These are phyloP conservation scores for Rallus crepitans DNA, from an alignment of 2,797 vertebrate species.

Conservation along the genomic window DNA sequence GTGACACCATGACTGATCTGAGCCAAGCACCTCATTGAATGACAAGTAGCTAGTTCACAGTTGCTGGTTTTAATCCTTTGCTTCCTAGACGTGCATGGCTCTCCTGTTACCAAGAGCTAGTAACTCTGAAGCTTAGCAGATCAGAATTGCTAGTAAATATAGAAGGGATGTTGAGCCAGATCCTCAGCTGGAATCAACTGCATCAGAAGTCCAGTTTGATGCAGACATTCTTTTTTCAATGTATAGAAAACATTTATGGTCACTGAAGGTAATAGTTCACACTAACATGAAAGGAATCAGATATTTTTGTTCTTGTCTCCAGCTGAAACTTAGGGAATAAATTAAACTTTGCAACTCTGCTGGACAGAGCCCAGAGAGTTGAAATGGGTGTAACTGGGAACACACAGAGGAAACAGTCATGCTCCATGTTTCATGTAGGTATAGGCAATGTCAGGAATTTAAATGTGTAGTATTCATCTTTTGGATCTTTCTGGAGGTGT, in stretches of 20 bases:
- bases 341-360: not conserved
- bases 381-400: not conserved
- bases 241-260: not conserved
- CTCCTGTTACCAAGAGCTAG: not conserved
- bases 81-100: not conserved
- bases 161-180: not conserved
- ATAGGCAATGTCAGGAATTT: not conserved
- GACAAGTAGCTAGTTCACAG: not conserved
- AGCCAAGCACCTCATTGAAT: not conserved
- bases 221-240: not conserved
- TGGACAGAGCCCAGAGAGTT: not conserved
- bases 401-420: not conserved
- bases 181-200: not conserved
- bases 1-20: rapidly evolving
- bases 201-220: not conserved
- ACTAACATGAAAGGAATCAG: not conserved
- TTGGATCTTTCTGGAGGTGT: not conserved
- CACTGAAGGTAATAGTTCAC: not conserved
- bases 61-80: not conserved
- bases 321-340: not conserved
- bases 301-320: not conserved
- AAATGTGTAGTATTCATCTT: not conserved
- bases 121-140: not conserved
- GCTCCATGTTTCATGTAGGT: not conserved
- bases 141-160: not conserved